A percentile compares a stretch with the other conserved stretches of the same genome.
These are phyloP conservation scores for Alviniconcha marisindica DNA, from an alignment of 1,140 invertebrate species.

Conservation along the genomic window DNA sequence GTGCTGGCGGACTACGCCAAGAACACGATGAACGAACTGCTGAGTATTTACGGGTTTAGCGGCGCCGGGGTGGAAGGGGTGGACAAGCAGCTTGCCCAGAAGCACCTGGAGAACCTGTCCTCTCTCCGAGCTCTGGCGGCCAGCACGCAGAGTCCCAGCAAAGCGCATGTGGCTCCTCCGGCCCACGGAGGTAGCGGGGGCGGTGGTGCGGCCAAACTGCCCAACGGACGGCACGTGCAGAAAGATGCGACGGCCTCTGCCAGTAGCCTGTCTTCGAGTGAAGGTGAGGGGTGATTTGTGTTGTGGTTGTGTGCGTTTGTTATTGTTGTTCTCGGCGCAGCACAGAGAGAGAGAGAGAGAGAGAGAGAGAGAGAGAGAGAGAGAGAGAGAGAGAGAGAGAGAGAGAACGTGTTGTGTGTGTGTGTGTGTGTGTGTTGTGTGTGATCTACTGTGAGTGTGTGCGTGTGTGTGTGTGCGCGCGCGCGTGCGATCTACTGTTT, in stretches of 20 bases:
- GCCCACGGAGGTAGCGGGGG: background rate
- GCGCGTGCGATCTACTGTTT: too few species aligned
- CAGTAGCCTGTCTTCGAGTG: constrained; percentile 17
- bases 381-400: too few species aligned
- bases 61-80: constrained; percentile 13
- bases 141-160: background rate
- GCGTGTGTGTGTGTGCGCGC: too few species aligned
- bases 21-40: constrained; percentile 85
- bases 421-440: too few species aligned
- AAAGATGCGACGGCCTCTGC: background rate
- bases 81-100: background rate
- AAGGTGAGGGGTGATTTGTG: constrained; percentile 9
- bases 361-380: too few species aligned
- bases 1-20: constrained; percentile 84
- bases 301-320: background rate
- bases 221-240: constrained; percentile 2
- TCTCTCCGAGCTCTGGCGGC: background rate
- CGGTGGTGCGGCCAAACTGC: constrained; percentile 2
- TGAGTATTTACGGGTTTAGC: constrained; percentile 82
- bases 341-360: too few species aligned
- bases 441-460: too few species aligned
- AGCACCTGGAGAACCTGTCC: background rate
- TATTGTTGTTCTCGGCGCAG: too few species aligned
- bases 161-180: background rate
- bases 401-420: too few species aligned